Evolutionary conservation across 2,113 vertebrate species (phyloP), one percentile per base, ranked within the genome.

Genomic region (Xenopus laevis): DNA sequence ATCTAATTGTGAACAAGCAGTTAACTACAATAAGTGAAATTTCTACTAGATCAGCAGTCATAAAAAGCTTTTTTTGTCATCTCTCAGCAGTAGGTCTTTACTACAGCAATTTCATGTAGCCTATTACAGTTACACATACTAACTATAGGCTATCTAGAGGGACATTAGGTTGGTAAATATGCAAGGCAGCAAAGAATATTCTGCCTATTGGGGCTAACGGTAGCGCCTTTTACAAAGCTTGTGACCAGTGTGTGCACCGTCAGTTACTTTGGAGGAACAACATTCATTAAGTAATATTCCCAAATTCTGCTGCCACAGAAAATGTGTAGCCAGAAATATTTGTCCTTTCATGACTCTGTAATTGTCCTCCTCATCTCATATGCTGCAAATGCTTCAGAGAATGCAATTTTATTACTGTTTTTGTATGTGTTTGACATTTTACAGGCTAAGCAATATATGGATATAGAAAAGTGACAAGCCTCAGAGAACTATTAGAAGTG

Each of bases 41-140:
- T 77, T 77, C 74, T 70, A 64, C 74, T 21, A 63, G 66, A 77
- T 77, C 74, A 77, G 74, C 59, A 69, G 74, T 77, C 67, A 62
- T 77, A 77, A 77, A 77, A 68, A 68, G 67, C 59, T n/a, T 70
- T 64, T 50, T 77, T 77, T 77, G 74, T 77, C 66, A 77, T 77
- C 74, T 63, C 74, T 69, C 74, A 77, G 74, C 74, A 77, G 66
- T 69, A 63, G 74, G 67, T 68, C 67, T 68, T 62, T 77, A 64
- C 65, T 40, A 77, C 58, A 77, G 74, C 74, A 77, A 77, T 77
- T 69, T 77, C 74, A 63, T 70, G 74, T 63, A 77, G 58, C 74
- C 66, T 77, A 77, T 77, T 77, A 77, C 47, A 64, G 74, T 77
- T 64, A 64, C 74, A 77, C 74, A 77, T 70, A 70, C 74, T 77